Evolutionary conservation across 2,113 vertebrate species (phyloP).

Genomic region (Sphyrna mokarran): DNA sequence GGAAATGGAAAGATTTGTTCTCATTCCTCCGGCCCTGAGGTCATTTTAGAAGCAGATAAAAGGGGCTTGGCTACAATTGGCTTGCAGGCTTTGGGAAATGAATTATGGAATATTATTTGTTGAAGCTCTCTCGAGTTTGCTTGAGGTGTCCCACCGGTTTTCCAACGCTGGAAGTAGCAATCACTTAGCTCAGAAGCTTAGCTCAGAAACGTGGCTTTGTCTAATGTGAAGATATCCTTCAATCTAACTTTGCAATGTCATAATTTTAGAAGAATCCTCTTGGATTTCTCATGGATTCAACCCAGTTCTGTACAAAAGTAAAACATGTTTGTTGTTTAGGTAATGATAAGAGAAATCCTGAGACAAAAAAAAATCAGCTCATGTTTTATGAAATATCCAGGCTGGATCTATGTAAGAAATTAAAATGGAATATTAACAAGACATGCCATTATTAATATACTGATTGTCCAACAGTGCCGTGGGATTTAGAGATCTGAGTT

Average conservation of each 20-base stretch:
- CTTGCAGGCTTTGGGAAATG: not conserved
- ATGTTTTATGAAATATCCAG: not conserved
- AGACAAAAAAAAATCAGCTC: no score
- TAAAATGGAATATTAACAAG: not conserved
- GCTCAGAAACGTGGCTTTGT: not conserved
- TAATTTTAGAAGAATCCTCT: not conserved
- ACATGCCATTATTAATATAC: not conserved
- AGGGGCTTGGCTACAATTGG: not conserved
- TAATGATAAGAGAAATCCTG: not conserved
- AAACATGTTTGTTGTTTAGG: not conserved
- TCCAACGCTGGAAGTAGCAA: not conserved
- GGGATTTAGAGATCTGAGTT: not conserved
- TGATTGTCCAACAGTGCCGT: not conserved
- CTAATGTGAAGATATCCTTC: not conserved
- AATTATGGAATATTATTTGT: not conserved
- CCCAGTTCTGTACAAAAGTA: no score
- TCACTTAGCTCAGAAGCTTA: not conserved
- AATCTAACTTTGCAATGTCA: not conserved
- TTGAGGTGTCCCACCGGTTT: not conserved
- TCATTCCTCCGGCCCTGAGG: not conserved
- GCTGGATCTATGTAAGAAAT: not conserved
- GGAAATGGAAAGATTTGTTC: not conserved
- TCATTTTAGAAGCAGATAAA: not conserved
- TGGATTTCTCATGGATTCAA: not conserved
- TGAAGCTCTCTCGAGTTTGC: not conserved